Evolutionary conservation across 2,113 vertebrate species (phyloP).

Genomic region (Calyptommatus sinebrachiatus): DNA sequence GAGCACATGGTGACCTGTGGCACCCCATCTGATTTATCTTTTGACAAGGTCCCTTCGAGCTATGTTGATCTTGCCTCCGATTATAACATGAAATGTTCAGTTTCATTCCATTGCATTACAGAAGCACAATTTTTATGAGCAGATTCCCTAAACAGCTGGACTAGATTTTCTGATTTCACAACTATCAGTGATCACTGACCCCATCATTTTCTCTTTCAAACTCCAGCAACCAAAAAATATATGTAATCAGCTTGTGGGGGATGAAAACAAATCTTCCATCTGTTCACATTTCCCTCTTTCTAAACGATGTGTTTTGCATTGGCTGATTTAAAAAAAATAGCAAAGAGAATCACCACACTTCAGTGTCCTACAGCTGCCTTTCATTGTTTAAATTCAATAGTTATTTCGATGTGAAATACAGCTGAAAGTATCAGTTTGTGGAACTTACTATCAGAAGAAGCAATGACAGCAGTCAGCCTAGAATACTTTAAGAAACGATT

Average conservation of each 20-base stretch:
- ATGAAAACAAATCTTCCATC: slow-evolving; percentile 67
- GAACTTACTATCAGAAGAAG: no score
- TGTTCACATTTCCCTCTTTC: slow-evolving; percentile 58
- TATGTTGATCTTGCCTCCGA: slow-evolving; percentile 1
- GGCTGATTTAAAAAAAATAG: not conserved
- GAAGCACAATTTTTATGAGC: slow-evolving; percentile 49
- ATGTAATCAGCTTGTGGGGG: slow-evolving; percentile 61
- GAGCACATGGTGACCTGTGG: no score
- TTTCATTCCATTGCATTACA: slow-evolving; percentile 35
- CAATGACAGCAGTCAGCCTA: no score
- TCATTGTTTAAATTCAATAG: not conserved
- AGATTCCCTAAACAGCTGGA: slow-evolving; percentile 58
- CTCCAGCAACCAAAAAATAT: slow-evolving; percentile 38
- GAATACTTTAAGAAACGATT: no score
- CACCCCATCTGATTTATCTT: no score
- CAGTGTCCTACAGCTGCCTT: not conserved
- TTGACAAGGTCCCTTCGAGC: no score
- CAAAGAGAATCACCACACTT: slow-evolving; percentile 1
- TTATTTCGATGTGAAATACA: not conserved
- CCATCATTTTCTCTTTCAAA: slow-evolving; percentile 68
- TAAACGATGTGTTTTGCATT: slow-evolving; percentile 16
- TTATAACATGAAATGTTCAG: slow-evolving; percentile 19
- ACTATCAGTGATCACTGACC: slow-evolving; percentile 48
- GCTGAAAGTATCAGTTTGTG: not conserved
- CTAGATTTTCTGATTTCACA: slow-evolving; percentile 55